These are phyloP conservation scores for Pelagia noctiluca DNA, from an alignment of 30 jellyfish, hydroid and myxozoan genomes.

Conservation along the genomic window DNA sequence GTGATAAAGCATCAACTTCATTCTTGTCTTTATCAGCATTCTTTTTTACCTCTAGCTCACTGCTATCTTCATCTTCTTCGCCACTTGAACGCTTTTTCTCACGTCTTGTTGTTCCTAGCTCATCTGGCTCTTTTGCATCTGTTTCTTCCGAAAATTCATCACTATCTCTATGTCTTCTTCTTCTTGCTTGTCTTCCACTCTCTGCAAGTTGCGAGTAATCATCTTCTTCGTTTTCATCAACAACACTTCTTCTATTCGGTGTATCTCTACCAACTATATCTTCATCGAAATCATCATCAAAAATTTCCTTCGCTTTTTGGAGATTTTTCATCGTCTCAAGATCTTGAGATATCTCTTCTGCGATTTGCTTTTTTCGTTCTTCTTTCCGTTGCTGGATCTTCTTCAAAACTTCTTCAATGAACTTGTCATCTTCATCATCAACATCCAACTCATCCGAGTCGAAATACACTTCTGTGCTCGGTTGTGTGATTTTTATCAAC, in stretches of 20 bases:
- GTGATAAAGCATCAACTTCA: not conserved
- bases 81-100: too few relatives aligned
- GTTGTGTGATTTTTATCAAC: slow-evolving; percentile 57
- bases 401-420: slow-evolving; percentile 67
- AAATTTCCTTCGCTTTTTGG: too few relatives aligned
- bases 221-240: too few relatives aligned
- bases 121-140: too few relatives aligned
- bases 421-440: slow-evolving; percentile 70
- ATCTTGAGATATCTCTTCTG: too few relatives aligned
- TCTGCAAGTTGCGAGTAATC: too few relatives aligned
- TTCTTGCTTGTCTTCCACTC: too few relatives aligned
- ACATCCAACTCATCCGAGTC: slow-evolving; percentile 59
- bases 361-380: slow-evolving; percentile 17
- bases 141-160: not conserved
- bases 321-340: too few relatives aligned
- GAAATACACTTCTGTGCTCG: slow-evolving; percentile 64
- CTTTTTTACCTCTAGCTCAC: not conserved
- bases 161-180: slow-evolving; percentile 8
- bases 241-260: too few relatives aligned
- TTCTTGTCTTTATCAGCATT: not conserved
- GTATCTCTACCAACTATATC: too few relatives aligned
- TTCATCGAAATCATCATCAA: too few relatives aligned
- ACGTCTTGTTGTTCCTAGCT: too few relatives aligned
- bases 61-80: slow-evolving; percentile 22
- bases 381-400: slow-evolving; percentile 49